Evolutionary conservation across 1,140 invertebrate genomes (phyloP), one percentile per base, ranked within the genome.

Genomic region (Dryas iulia): DNA sequence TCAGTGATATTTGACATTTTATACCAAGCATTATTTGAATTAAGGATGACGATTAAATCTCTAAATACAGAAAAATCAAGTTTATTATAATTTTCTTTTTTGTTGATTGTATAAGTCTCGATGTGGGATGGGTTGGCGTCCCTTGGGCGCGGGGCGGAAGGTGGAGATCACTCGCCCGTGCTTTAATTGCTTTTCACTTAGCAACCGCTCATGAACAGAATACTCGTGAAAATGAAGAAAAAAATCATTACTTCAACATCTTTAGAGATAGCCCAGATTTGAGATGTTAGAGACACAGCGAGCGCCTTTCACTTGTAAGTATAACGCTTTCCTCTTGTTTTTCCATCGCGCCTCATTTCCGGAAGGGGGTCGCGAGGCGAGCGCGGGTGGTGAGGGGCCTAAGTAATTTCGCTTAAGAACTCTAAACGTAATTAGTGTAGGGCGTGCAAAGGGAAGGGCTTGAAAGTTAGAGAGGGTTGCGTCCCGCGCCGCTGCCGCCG

Each of bases 401-500:
- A 92, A 92, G 92, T 92, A 92, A 92, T 92, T 92, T 92, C 89
- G 91, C 92, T 92, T 92, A 92, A 92, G 92, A 92, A 92, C 92
- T 92, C 92, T 92, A 92, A 92, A 92, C 92, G 92, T 92, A 92
- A 92, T 92, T 92, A 92, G 92, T 92, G 89, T 92, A 92, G 92
- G 92, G 90, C 88, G 89, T 91, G 92, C 90, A 89, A 92, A 91
- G 92, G 92, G 90, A 92, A 92, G 92, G 92, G 91, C 92, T 92
- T 92, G 92, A 92, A 92, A 92, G 78, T 91, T 90, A 83, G 92
- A 92, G 92, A 92, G 92, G 92, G 92, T 92, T 92, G 89, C 86
- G 83, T 84, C 86, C 86, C 88, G 82, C 82, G 75, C 77, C 79
- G 67, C 78, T 77, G 77, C 86, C 81, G 77, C 74, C 83, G 82